These are phyloP conservation scores for Spea multiplicata DNA, from an alignment of 2,113 vertebrate genomes.

Conservation along the genomic window DNA sequence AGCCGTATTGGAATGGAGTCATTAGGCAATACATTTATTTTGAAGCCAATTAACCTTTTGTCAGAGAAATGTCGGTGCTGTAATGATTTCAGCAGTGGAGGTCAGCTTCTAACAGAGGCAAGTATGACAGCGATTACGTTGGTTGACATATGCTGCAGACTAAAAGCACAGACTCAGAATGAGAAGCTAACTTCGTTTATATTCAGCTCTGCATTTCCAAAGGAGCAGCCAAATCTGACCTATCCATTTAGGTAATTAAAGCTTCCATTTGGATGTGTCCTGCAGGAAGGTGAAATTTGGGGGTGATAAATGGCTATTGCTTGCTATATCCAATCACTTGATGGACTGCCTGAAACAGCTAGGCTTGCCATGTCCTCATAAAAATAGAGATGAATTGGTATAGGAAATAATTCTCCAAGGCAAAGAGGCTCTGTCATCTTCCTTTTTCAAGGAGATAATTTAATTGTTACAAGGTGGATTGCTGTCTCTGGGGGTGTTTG, in stretches of 20 bases:
- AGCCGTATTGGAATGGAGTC: constrained; percentile 66
- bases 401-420: constrained; percentile 67
- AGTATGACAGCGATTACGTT: constrained; percentile 61
- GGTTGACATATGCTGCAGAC: constrained; percentile 60
- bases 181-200: constrained; percentile 61
- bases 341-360: constrained; percentile 67
- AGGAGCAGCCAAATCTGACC: constrained; percentile 67
- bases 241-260: constrained; percentile 81
- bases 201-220: constrained; percentile 67
- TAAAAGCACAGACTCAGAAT: constrained; percentile 49
- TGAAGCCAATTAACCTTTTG: constrained; percentile 83
- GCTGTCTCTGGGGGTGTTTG: constrained; percentile 58
- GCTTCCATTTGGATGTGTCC: constrained; percentile 76
- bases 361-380: constrained; percentile 68
- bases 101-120: constrained; percentile 68
- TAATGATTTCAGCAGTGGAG: constrained; percentile 64
- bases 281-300: constrained; percentile 74
- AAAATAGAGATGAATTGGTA: constrained; percentile 72
- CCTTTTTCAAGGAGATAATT: constrained; percentile 66
- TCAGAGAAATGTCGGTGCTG: constrained; percentile 64
- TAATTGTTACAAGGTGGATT: constrained; percentile 69
- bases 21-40: constrained; percentile 80
- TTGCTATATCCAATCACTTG: constrained; percentile 62
- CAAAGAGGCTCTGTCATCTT: constrained; percentile 70
- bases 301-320: constrained; percentile 71